Base-by-base conservation (phyloP, 2,113 vertebrate species). In the Erythrolamprus reginae region DNA sequence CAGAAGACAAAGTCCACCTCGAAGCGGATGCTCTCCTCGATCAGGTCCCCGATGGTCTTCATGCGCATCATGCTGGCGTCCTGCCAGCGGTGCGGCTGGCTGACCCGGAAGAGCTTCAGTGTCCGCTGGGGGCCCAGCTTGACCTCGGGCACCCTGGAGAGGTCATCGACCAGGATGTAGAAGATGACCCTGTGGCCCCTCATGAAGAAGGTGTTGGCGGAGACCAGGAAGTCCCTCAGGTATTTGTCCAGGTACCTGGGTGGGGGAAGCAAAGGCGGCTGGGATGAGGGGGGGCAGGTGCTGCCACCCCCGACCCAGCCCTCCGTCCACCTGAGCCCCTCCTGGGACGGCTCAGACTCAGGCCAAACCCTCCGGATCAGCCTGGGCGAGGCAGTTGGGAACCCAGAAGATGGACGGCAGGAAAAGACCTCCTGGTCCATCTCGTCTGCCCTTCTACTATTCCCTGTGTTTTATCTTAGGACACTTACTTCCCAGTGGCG, bases 51-150 rank as follows among this genome's bases (percentile, higher is more conserved):
- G 0, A 97, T 97, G 26, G 83, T 95, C 87, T 96, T 94, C 96
- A 97, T 96, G 2, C 95, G 92, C 93, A 95, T 96, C 96, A 96
- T 96, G 83, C 95, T 96, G 88, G 96, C 88, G 88, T 97, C 96
- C 45, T 97, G 96, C 96, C 96, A 96, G 15, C 96, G 91, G 48
- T 56, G 91, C 61, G 96, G 90, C 5, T 91, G 47, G 6, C 86
- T 65, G 82, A 96, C 84, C 42, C 90, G 48, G 50, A 96, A 93
- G 45, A 96, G 85, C 51, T 93, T 93, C 65, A 95, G 86, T n/a
- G 90, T 92, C 33, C 94, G 94, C n/a, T 91, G 77, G 10, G 93
- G 93, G 26, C 89, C 88, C 93, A 96, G 86, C 47, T 92, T 87
- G 24, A 97, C 23, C 2, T 42, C 15, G 3, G 95, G 95, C 24